Conservation (phyloP, 1,140 invertebrate genomes). For the Tetranychus urticae region DNA sequence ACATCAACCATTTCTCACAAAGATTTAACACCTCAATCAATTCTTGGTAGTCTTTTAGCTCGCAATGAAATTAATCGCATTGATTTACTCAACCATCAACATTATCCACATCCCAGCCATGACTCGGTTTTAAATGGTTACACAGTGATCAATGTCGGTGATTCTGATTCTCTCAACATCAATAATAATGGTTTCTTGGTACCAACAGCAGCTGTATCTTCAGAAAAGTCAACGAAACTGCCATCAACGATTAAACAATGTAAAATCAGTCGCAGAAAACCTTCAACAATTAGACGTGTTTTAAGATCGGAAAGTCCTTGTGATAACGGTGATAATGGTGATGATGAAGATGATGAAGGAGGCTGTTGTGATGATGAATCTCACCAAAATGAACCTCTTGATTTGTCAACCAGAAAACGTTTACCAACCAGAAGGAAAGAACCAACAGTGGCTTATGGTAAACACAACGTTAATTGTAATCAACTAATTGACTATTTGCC, state of each 20-base stretch:
- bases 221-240: background rate
- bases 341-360: background rate
- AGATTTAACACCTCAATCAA: background rate
- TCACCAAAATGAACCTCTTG: conserved; percentile 6
- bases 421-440: background rate
- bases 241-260: no score
- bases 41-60: background rate
- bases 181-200: background rate
- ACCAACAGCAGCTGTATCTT: background rate
- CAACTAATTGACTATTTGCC: background rate
- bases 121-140: background rate
- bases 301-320: background rate
- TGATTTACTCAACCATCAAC: background rate
- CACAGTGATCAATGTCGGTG: background rate
- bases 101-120: background rate
- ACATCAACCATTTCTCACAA: background rate
- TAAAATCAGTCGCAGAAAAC: background rate
- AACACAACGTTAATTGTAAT: background rate
- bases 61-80: no score
- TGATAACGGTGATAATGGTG: background rate
- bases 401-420: conserved; percentile 6
- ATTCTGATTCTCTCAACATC: background rate
- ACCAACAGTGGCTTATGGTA: background rate
- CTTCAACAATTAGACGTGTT: background rate
- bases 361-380: background rate